Percentiles rank a stretch among this genome's conserved stretches.
phyloP scores from a whole-genome alignment of 35 echinoderm and acorn worm genomes.

The Lytechinus variegatus region DNA sequence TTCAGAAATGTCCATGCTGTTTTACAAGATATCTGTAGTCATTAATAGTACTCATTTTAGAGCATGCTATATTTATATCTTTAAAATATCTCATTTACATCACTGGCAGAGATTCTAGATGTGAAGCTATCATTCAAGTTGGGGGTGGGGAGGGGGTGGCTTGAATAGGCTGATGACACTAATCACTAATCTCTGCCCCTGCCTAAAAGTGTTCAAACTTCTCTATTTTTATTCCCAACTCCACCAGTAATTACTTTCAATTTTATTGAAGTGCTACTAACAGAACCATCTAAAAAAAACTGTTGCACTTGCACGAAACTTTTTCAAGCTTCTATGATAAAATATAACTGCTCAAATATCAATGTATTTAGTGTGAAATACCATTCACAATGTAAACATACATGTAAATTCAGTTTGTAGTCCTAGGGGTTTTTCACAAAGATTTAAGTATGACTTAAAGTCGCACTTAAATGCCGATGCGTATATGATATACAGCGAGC shows the following conservation, averaged over 20 bases:
- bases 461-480: too few species aligned
- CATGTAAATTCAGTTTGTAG: background rate
- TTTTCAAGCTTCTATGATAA: background rate
- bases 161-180: too few species aligned
- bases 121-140: too few species aligned
- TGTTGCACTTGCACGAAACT: background rate
- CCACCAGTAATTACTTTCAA: background rate
- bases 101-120: too few species aligned
- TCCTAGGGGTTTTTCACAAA: background rate
- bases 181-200: too few species aligned
- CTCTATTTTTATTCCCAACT: background rate
- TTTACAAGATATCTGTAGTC: background rate
- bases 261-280: background rate
- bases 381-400: background rate
- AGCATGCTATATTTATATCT: background rate
- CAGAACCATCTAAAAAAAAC: background rate
- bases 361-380: too few species aligned
- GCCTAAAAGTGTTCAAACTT: background rate
- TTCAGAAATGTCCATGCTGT: background rate
- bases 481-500: too few species aligned
- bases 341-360: background rate
- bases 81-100: too few species aligned
- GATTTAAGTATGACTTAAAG: too few species aligned
- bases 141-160: too few species aligned
- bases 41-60: background rate